A percentile compares a stretch with the other conserved stretches of the same genome.
Evolutionary conservation across 1,140 invertebrate genomes (phyloP).

Genomic region (Homarus americanus): DNA sequence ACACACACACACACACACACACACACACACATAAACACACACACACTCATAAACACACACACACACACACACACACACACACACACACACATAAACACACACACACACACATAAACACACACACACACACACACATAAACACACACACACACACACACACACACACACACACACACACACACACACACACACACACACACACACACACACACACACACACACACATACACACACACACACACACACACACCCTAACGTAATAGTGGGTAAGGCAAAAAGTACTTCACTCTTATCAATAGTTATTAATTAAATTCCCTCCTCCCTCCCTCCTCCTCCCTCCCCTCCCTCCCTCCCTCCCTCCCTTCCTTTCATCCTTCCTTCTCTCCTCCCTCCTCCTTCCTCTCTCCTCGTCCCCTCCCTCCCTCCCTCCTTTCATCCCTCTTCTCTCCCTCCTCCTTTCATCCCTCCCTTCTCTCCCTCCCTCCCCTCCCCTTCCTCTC

Average conservation of each 20-base stretch:
- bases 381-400: neutral
- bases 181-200: slow-evolving; percentile 31
- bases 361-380: neutral
- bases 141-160: neutral
- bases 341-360: no score
- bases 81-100: no score
- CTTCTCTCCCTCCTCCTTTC: neutral
- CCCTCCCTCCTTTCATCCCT: neutral
- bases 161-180: slow-evolving; percentile 14
- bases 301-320: no score
- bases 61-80: no score
- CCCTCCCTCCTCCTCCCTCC: no score
- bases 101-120: no score
- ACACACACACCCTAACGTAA: no score
- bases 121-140: no score
- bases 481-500: neutral
- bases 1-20: slow-evolving; percentile 22
- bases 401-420: neutral
- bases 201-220: slow-evolving; percentile 39
- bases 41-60: no score
- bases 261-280: no score
- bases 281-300: no score
- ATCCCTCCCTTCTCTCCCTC: neutral
- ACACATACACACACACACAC: neutral
- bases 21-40: neutral